Evolutionary conservation across 1,140 invertebrate species (phyloP).

Genomic region (Dufourea novaeangliae): DNA sequence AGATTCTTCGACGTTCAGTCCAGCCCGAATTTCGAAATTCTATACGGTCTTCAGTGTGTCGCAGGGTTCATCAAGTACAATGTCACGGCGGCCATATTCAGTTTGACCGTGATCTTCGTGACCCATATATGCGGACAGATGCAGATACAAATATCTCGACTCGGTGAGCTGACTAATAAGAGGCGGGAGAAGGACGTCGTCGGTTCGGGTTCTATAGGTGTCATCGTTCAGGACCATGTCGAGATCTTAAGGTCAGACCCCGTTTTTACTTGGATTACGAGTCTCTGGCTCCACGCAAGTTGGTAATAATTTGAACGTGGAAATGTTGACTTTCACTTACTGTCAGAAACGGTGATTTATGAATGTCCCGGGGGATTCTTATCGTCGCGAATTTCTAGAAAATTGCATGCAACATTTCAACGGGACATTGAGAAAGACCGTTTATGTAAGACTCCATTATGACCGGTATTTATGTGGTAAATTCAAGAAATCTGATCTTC

Average conservation of each 20-base stretch:
- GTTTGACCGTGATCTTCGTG: constrained; percentile 63
- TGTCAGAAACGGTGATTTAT: too few species aligned
- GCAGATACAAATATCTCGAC: constrained; percentile 45
- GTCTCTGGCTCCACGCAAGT: background rate
- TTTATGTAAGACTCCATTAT: too few species aligned
- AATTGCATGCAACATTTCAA: too few species aligned
- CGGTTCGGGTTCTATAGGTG: background rate
- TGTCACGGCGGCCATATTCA: constrained; percentile 58
- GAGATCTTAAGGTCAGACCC: constrained; percentile 39
- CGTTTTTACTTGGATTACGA: background rate
- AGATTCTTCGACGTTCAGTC: constrained; percentile 59
- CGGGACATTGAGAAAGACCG: too few species aligned
- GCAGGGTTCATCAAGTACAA: constrained; percentile 61
- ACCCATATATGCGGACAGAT: constrained; percentile 69
- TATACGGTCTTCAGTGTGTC: constrained; percentile 61
- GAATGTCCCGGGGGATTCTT: too few species aligned
- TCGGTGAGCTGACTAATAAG: constrained; percentile 39
- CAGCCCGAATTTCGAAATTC: constrained; percentile 63
- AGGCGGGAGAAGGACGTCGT: background rate
- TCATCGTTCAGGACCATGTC: constrained; percentile 41
- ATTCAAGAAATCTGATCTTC: too few species aligned
- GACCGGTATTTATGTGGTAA: too few species aligned
- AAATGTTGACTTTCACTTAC: too few species aligned
- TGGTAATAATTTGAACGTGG: too few species aligned
- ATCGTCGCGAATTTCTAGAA: too few species aligned